Base-by-base conservation (phyloP, 2,113 vertebrate species). In the Crotalus viridis region DNA sequence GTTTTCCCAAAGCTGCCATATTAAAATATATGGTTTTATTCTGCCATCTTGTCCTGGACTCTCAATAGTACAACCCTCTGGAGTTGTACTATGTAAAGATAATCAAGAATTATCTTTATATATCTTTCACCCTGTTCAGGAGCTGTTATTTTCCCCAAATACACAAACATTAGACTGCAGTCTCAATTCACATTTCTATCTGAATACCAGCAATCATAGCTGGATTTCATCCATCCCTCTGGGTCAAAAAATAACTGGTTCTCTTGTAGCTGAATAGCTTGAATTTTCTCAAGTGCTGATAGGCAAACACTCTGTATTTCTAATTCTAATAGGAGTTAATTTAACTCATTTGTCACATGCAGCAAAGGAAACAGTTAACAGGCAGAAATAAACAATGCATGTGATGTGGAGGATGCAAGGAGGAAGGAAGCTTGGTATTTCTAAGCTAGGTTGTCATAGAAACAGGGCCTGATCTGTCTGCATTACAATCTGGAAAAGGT, bases 381-480 rank as follows among this genome's bases (percentile, higher is more conserved):
- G 56, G 43, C 48, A 89, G 86, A 4, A 55, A 64, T 5, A 52
- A 87, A 21, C 56, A 48, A 51, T 89, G 48, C 10, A 10, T 17
- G n/a, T 28, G 10, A 56, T 87, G 19, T 52, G 10, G 51, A 52
- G 51, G 5, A 46, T 21, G 24, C n/a, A 33, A 69, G 51, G 21
- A 28, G 33, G 86, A 74, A 55, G 56, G 51, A 74, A n/a, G 64
- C 13, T 56, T 69, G 51, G 91, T 51, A 43, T 92, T 92, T 89
- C 87, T 87, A 39, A 51, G 61, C 59, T 39, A 28, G 61, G 87
- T 92, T 81, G 87, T 24, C 61, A 85, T 85, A 89, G 91, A 89
- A 92, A 85, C 91, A 92, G 61, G 91, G 5, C 48, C 91, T 74
- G 91, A 56, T 56, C 87, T 92, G 88, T 55, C 87, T 43, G 12